These are phyloP conservation scores for Arothron firmamentum DNA, from an alignment of 2,113 vertebrate genomes.

Conservation along the genomic window DNA sequence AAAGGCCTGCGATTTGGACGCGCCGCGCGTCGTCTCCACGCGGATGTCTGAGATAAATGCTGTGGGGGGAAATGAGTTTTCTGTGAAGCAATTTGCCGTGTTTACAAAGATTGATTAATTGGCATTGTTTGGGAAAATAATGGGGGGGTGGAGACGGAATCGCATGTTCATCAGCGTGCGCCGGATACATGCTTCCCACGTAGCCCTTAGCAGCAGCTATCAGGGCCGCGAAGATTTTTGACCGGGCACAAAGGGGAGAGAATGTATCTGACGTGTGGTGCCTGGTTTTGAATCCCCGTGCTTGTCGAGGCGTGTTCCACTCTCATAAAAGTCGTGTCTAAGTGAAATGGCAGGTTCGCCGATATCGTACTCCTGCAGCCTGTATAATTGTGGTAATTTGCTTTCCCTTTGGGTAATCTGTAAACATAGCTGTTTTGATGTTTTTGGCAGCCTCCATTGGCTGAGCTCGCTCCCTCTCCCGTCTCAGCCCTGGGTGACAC, in stretches of 20 bases:
- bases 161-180: conserved; percentile 26
- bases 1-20: conserved; percentile 62
- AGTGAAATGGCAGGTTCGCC: conserved; percentile 71
- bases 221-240: conserved; percentile 35
- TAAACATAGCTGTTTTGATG: conserved; percentile 78
- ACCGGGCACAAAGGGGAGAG: conserved; percentile 39
- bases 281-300: conserved; percentile 55
- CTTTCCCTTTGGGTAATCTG: conserved; percentile 77
- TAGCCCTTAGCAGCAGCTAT: conserved; percentile 36
- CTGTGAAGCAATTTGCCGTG: conserved; percentile 51
- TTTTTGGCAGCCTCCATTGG: conserved; percentile 76
- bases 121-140: conserved; percentile 38
- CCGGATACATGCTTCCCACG: conserved; percentile 31
- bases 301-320: conserved; percentile 59
- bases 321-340: conserved; percentile 66
- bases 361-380: conserved; percentile 72
- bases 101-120: conserved; percentile 60
- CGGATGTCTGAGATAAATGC: conserved; percentile 56
- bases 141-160: conserved; percentile 6
- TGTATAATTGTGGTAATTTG: conserved; percentile 78
- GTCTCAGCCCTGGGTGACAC: conserved; percentile 72
- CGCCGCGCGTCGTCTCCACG: conserved; percentile 41
- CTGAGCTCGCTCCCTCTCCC: conserved; percentile 65
- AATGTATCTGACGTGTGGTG: conserved; percentile 37
- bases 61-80: conserved; percentile 48